phyloP scores from a whole-genome alignment of 2,797 vertebrate genomes.

The Pangasius macronema region DNA sequence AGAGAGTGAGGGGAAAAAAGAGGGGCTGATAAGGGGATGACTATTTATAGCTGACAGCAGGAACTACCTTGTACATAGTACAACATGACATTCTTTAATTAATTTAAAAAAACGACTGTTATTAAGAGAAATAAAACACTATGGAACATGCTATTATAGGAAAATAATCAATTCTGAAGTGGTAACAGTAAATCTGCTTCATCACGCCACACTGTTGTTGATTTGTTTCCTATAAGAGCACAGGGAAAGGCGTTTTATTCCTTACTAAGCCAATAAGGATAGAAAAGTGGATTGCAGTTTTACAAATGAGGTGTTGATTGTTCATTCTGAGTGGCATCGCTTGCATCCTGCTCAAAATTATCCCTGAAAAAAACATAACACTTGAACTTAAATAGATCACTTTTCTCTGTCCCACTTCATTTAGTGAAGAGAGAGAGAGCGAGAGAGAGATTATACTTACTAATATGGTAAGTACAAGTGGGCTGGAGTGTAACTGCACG shows the following conservation, averaged over 20 bases:
- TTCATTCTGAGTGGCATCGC: neutral
- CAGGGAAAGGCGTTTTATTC: neutral
- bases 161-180: neutral
- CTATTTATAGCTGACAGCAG: neutral
- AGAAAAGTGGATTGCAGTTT: neutral
- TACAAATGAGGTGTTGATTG: neutral
- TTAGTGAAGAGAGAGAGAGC: slow-evolving; percentile 15
- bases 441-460: slow-evolving; percentile 26
- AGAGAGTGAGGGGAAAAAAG: neutral
- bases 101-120: neutral
- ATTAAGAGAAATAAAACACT: neutral
- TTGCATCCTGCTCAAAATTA: neutral
- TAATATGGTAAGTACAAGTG: slow-evolving; percentile 49
- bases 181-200: neutral
- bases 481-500: slow-evolving; percentile 44
- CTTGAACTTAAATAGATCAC: neutral
- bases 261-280: neutral
- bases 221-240: neutral
- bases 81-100: neutral
- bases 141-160: neutral
- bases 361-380: slow-evolving; percentile 6
- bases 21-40: neutral
- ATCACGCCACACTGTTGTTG: neutral
- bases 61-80: neutral
- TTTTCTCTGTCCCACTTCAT: slow-evolving; percentile 53